These are phyloP conservation scores for Heliothis virescens DNA, from an alignment of 1,140 invertebrate genomes.

Conservation along the genomic window DNA sequence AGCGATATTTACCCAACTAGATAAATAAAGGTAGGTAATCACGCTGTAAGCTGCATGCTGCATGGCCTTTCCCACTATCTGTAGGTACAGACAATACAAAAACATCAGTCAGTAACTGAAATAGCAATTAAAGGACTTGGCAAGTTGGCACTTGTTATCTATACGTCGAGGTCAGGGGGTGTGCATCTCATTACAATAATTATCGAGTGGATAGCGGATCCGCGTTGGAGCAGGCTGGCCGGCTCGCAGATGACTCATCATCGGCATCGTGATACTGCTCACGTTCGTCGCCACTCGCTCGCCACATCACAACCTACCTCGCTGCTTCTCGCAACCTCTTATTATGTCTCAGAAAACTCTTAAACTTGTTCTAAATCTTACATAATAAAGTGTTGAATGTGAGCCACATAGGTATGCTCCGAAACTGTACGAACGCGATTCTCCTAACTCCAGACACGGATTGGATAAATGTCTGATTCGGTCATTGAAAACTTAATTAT, in stretches of 20 bases:
- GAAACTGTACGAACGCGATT: neutral
- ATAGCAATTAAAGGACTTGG: slow-evolving; percentile 65
- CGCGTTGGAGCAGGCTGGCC: slow-evolving; percentile 41
- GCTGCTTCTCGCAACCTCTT: slow-evolving; percentile 2
- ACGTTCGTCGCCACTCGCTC: slow-evolving; percentile 51
- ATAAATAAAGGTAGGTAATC: slow-evolving; percentile 16
- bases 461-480: neutral
- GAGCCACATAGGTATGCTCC: neutral
- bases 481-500: slow-evolving; percentile 34
- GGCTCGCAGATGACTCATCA: slow-evolving; percentile 49
- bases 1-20: neutral
- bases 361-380: slow-evolving; percentile 8
- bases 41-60: slow-evolving; percentile 8
- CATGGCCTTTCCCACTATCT: slow-evolving; percentile 8
- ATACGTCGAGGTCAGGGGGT: slow-evolving; percentile 57
- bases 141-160: slow-evolving; percentile 56
- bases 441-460: neutral
- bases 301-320: slow-evolving; percentile 39
- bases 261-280: slow-evolving; percentile 54
- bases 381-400: neutral
- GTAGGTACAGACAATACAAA: slow-evolving; percentile 12
- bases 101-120: slow-evolving; percentile 54
- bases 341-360: slow-evolving; percentile 19
- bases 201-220: slow-evolving; percentile 58
- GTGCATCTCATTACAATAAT: slow-evolving; percentile 63